Evolutionary conservation across 2,113 vertebrate genomes (phyloP).

Genomic region (Scomber scombrus): DNA sequence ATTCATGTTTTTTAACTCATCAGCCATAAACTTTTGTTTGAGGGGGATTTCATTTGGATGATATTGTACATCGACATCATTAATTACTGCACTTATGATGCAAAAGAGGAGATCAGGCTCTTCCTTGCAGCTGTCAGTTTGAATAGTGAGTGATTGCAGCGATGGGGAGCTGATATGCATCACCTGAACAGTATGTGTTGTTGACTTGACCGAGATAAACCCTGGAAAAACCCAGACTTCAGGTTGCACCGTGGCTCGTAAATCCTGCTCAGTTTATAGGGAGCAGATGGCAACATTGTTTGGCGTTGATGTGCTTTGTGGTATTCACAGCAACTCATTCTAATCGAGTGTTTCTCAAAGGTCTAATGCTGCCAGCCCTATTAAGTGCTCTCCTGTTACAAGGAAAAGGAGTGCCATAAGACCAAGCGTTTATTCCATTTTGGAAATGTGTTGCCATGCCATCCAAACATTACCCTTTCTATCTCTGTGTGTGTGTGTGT

Average conservation of each 20-base stretch:
- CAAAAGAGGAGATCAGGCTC: background rate
- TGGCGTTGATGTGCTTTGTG: constrained; percentile 57
- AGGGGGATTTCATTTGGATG: background rate
- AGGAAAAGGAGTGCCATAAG: constrained; percentile 49
- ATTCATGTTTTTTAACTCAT: too few relatives aligned
- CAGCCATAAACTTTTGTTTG: background rate
- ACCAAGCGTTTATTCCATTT: constrained; percentile 65
- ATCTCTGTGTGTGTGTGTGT: constrained; percentile 17
- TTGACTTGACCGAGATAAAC: constrained; percentile 47
- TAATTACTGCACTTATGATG: background rate
- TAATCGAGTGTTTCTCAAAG: constrained; percentile 61
- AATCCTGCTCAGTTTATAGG: constrained; percentile 55
- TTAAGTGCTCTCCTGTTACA: constrained; percentile 42
- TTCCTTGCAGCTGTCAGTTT: constrained; percentile 8
- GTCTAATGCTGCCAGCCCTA: constrained; percentile 34
- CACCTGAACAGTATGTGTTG: constrained; percentile 38
- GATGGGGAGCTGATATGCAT: constrained; percentile 8
- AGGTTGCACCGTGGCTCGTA: constrained; percentile 38
- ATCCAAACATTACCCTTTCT: constrained; percentile 59
- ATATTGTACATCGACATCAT: background rate
- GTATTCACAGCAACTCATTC: constrained; percentile 61
- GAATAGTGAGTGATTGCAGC: background rate
- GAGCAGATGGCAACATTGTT: constrained; percentile 72
- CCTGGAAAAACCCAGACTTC: constrained; percentile 47
- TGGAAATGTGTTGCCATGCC: constrained; percentile 67